Evolutionary conservation across 2,797 vertebrate species (phyloP).

Genomic region (Bradypus variegatus): DNA sequence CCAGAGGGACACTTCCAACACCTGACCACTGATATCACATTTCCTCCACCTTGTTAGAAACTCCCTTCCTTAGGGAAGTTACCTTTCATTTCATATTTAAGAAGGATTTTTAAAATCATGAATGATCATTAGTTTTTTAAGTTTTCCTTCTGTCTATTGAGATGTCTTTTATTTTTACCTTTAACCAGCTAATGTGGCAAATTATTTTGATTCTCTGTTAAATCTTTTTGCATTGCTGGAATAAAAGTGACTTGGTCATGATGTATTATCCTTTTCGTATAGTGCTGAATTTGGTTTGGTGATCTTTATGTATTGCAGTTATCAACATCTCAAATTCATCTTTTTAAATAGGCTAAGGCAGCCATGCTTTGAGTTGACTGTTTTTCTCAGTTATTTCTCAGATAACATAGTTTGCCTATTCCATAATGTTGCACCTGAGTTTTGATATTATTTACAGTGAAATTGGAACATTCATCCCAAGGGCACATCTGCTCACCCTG

Average conservation of each 20-base stretch:
- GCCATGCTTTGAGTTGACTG: neutral
- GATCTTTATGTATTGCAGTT: neutral
- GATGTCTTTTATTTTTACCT: neutral
- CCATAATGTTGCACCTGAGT: neutral
- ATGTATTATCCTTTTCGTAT: neutral
- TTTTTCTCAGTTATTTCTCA: neutral
- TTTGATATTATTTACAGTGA: neutral
- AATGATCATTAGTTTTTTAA: neutral
- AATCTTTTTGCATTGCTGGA: neutral
- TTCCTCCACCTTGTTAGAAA: neutral
- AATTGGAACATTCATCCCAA: neutral
- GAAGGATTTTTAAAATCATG: neutral
- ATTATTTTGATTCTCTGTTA: neutral
- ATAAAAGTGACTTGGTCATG: neutral
- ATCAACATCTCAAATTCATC: neutral
- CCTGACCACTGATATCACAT: too few relatives aligned
- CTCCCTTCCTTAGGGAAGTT: neutral
- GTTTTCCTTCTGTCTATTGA: neutral
- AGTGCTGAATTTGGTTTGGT: neutral
- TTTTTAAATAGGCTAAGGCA: neutral
- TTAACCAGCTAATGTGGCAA: neutral
- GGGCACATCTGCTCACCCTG: neutral
- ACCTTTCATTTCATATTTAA: neutral
- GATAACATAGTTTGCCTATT: neutral
- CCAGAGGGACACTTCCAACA: neutral